Conservation (phyloP, 1,140 invertebrate genomes). For the Marisa cornuarietis region DNA sequence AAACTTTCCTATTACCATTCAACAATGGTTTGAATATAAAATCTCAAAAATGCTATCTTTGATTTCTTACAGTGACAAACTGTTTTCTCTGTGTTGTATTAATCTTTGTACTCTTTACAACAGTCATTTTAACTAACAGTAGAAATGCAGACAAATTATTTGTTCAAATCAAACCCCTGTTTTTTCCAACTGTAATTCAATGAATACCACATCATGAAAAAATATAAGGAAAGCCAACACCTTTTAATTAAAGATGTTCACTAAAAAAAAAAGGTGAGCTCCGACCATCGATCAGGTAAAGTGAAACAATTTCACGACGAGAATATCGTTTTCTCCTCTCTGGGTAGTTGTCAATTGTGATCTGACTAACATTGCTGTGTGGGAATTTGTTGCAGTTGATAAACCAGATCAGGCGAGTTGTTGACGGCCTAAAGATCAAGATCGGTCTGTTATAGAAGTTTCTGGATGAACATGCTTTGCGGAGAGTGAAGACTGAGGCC, state of each 20-base stretch:
- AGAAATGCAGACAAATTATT: neutral
- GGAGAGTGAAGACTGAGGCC: neutral
- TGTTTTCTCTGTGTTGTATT: too few relatives aligned
- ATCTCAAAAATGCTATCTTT: too few relatives aligned
- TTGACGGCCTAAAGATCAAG: slow-evolving; percentile 1
- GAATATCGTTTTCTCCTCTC: neutral
- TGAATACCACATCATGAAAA: too few relatives aligned
- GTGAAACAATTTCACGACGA: neutral
- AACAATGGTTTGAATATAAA: too few relatives aligned
- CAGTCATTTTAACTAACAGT: neutral
- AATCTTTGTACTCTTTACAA: neutral
- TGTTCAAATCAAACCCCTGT: too few relatives aligned
- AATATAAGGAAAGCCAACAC: neutral
- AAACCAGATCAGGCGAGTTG: neutral
- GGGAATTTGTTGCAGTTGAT: neutral
- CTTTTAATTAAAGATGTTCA: neutral
- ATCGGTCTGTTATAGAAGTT: neutral
- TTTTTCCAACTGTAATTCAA: too few relatives aligned
- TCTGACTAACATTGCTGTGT: slow-evolving; percentile 10
- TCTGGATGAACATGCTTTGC: too few relatives aligned
- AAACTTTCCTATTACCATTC: too few relatives aligned
- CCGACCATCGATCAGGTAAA: neutral
- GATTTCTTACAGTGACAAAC: too few relatives aligned
- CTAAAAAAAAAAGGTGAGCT: neutral
- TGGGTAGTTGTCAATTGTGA: neutral